phyloP scores from a whole-genome alignment of 2,113 vertebrate genomes.

The Rhinolophus sinicus region DNA sequence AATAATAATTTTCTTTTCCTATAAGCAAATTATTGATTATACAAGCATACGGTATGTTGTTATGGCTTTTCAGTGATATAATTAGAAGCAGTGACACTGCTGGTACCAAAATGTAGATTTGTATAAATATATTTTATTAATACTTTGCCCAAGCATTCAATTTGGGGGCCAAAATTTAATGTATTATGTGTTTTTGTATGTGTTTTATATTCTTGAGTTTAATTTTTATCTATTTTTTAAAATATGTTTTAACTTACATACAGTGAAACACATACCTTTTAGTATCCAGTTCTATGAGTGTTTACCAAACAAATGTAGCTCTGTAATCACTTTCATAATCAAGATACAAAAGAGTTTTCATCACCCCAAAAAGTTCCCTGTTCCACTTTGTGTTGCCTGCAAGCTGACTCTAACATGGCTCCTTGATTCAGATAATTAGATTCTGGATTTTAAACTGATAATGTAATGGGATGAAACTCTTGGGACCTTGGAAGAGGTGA shows the following conservation, averaged over 20 bases:
- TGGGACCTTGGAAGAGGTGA: neutral
- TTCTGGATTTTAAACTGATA: neutral
- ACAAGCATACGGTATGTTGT: neutral
- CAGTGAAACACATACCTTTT: neutral
- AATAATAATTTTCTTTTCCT: slow-evolving; percentile 5
- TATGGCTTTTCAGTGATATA: neutral
- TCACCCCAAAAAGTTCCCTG: neutral
- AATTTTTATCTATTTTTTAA: neutral
- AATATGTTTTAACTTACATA: neutral
- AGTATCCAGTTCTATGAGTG: neutral
- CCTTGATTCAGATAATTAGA: neutral
- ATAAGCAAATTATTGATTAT: neutral
- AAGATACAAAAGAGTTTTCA: neutral
- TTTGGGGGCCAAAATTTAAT: slow-evolving; percentile 2
- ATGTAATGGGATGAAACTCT: neutral
- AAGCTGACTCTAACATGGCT: neutral
- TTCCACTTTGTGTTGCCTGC: neutral
- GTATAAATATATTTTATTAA: neutral
- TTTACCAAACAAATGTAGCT: neutral
- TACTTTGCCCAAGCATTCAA: neutral
- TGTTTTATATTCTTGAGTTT: neutral
- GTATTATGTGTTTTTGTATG: neutral
- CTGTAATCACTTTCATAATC: neutral
- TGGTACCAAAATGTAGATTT: neutral
- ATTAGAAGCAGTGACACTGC: neutral